Evolutionary conservation across 2,888 invertebrate genomes (phyloP), one percentile per base, ranked within the genome.

Genomic region (Nomada fabriciana): DNA sequence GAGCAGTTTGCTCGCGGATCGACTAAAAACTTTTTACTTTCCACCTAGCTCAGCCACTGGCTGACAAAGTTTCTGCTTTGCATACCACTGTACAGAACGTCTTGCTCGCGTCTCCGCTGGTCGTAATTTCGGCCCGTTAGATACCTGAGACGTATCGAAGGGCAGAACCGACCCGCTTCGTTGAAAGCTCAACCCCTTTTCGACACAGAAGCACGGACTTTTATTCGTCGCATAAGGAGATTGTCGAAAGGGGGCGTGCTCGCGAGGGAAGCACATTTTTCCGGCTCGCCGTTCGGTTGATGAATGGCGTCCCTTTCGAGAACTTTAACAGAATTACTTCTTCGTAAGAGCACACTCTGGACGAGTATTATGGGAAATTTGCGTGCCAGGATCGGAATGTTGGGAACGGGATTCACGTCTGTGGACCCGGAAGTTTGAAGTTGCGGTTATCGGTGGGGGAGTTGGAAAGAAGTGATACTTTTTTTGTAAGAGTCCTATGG

Each of bases 11-110:
- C 59, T 25, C 76, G 67, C 15, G 63, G 70, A 61, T 11, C 13
- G 57, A 59, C 13, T 42, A 36, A 75, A 85, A 87, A 87, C 78
- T 87, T 87, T 78, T 64, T 69, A 77, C 81, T 74, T 76, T 80
- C 50, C 75, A 61, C 70, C 36, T 25, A 59, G 72, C 71, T 52
- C 53, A 63, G 59, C 73, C 73, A 78, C 76, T 65, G 60, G 18
- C 53, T 43, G 69, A 50, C 55, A 23, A 77, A 76, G 76, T 65
- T 80, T 80, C 75, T 23, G 53, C 80, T 81, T 86, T 81, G 74
- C 84, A 80, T 78, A 73, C 68, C 60, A 64, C 63, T 71, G 67
- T 29, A 47, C 64, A 67, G 55, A 83, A 86, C 68, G 82, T 68
- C 79, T 64, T 77, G 57, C 68, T 63, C 61, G 55, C 67, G 65